Base-by-base conservation (phyloP, 2,113 vertebrate genomes). In the Hyla sarda region DNA sequence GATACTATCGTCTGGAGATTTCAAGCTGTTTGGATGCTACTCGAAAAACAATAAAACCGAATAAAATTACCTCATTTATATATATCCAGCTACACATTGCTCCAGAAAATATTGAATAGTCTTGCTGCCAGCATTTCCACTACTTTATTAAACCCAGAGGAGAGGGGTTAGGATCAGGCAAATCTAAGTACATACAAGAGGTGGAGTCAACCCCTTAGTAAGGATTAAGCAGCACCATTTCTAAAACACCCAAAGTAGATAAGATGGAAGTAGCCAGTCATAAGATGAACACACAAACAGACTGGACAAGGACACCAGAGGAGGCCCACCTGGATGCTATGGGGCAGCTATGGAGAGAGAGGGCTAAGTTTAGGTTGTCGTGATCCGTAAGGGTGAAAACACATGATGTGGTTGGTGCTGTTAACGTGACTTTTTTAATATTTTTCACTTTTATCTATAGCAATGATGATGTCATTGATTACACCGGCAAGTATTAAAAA, bases 11-110 rank as follows among this genome's bases (percentile, higher is more conserved):
- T 30, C n/a, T 21, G 28, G 25, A 48, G 41, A 14, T 30, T 19
- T 76, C 47, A 52, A 76, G 73, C 73, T 17, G 47, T 45, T 76
- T 48, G 73, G 73, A 76, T 48, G 73, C 2, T 16, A 17, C 73
- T 74, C 13, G 25, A 2, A 25, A 48, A 50, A 50, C 47, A 76
- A 48, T 76, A 30, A 76, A 76, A 48, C 41, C 4, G 6, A 48
- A 25, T 48, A 28, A 25, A 5, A 48, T 50, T n/a, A 41, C 67
- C 67, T 41, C 67, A 69, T 75, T 12, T 48, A 16, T 25, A 14
- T 48, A 75, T 10, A 75, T 37, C 4, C 72, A 75, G 47, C 45
- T 28, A 76, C 45, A 28, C 12, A 76, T 50, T 52, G 47, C 30
- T 50, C 47, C n/a, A 76, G 25, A 50, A 48, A 50, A 48, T 76